Base-by-base conservation (phyloP, 2,888 invertebrate genomes). In the Lycocerus yunnanus region DNA sequence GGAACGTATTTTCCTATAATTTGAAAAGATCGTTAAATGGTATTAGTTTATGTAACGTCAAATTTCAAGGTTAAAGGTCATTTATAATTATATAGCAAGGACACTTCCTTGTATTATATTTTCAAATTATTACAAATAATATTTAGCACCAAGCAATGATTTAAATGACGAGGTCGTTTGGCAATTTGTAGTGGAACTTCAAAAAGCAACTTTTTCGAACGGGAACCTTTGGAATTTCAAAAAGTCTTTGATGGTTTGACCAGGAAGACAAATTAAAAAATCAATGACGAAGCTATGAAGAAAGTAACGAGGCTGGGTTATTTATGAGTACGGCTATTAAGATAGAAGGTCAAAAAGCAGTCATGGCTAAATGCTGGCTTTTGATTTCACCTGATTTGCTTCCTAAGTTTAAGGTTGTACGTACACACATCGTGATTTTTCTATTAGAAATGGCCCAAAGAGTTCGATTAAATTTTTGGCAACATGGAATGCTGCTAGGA, bases 21-120 rank as follows among this genome's bases (percentile, higher is more conserved):
- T 60, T 60, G 15, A 14, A 61, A 61, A 61, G 63, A 61, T 15
- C 69, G 43, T 61, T 68, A 58, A 66, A 21, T 66, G 24, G 59
- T 59, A 27, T 43, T 15, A 65, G 16, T 71, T 71, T 71, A 66
- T 59, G 24, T 65, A 71, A 71, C 27, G 72, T 18, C 67, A 67
- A 60, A 67, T 60, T 67, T 59, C 67, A 72, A 67, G 72, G 72
- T 67, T 72, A 72, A 70, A 70, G 70, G 70, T 70, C 70, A 70
- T 65, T 43, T 24, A 5, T 58, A 15, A 71, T 59, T 66, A 66
- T 66, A 8, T 18, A 58, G 4, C 71, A 20, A 71, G 71, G 71
- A 10, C 15, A 66, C 14, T 71, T 71, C 71, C 66, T 43, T 66
- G 70, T 65, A 43, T 21, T 66, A 71, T 16, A 18, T 63, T 15